Base-by-base conservation (phyloP, 2,797 vertebrate genomes). In the Schizothorax lantsangensis region DNA sequence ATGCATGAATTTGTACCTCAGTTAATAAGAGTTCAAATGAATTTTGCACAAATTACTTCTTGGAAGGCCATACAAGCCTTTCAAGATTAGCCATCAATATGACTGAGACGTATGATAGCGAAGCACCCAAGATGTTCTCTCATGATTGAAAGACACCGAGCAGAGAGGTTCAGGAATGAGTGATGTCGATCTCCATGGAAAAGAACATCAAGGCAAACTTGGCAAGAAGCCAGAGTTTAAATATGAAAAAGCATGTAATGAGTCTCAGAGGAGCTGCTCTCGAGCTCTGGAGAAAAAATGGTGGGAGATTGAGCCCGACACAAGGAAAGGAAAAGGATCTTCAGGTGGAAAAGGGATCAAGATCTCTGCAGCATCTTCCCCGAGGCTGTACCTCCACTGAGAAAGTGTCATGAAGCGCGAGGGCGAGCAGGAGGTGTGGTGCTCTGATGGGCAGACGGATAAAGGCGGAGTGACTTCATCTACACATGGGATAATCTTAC, bases 191-290 rank as follows among this genome's bases (percentile, higher is more conserved):
- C 83, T 83, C 38, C 45, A 57, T 40, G 52, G 62, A 36, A 47
- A 81, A 45, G 36, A 74, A 88, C 74, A 88, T 87, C 83, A 89
- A 81, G 82, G 73, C n/a, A 9, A 80, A 49, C 77, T n/a, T 75
- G 74, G 83, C 87, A 74, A 72, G 30, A 59, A 52, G 52, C 74
- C 74, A 77, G 40, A 33, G 30, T 86, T 87, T 66, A 86, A 84
- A 87, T 80, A 79, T 62, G 19, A 33, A 57, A 66, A 88, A 19
- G 64, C 83, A 64, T 83, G 49, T 85, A 88, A 86, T 84, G 30
- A 84, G 62, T 62, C 89, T 81, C 79, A 5, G 57, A 85, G 84
- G 75, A 73, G 26, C 79, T 66, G 54, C 33, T 47, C 21, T 72
- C 71, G n/a, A 69, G 83, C 71, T 88, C 73, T 26, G 23, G 85